A percentile compares a stretch with the other conserved stretches of the same genome.
phyloP scores from a whole-genome alignment of 2,113 vertebrate species.

The Periophthalmodon schlosseri region DNA sequence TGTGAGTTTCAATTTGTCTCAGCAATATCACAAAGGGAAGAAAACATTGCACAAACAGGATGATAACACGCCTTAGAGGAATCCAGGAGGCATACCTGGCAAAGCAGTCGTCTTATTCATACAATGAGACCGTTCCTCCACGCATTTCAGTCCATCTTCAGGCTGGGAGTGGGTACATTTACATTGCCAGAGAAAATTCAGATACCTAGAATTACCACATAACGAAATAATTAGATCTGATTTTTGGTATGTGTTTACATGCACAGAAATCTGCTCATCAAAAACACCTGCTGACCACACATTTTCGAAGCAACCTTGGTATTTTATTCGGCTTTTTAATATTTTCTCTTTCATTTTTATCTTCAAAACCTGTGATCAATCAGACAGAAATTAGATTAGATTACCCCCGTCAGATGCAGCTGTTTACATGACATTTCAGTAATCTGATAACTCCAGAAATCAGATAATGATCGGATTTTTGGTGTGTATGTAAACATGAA shows the following conservation, averaged over 20 bases:
- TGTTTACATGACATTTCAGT: neutral
- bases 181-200: neutral
- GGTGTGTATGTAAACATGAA: neutral
- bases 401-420: neutral
- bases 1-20: neutral
- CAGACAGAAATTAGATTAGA: neutral
- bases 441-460: neutral
- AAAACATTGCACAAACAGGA: neutral
- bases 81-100: constrained; percentile 45
- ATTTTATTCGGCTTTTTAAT: neutral
- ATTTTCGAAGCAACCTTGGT: too few species aligned
- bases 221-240: too few species aligned
- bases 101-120: constrained; percentile 49
- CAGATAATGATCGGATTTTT: neutral
- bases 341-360: neutral
- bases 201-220: too few species aligned
- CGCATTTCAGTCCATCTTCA: constrained; percentile 63
- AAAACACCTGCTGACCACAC: too few species aligned
- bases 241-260: too few species aligned
- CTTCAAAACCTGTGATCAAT: neutral
- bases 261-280: too few species aligned
- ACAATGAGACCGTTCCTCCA: constrained; percentile 39
- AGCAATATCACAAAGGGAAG: neutral
- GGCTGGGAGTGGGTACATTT: constrained; percentile 1
- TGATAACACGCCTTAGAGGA: neutral